Evolutionary conservation across 2,113 vertebrate species (phyloP).

Genomic region (Litocranius walleri): DNA sequence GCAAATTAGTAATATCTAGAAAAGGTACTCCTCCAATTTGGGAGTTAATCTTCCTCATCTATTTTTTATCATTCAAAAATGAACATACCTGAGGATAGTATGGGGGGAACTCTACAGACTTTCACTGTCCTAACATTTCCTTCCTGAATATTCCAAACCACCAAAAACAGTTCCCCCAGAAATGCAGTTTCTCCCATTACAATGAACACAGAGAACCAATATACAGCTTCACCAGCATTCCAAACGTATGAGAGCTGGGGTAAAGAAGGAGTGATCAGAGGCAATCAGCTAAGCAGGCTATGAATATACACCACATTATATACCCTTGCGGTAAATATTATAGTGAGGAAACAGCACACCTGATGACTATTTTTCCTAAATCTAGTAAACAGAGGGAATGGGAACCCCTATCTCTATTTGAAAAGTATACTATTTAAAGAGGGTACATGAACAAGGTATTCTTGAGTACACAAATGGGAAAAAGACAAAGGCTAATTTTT

Average conservation of each 20-base stretch:
- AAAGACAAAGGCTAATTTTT: not conserved
- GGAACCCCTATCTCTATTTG: not conserved
- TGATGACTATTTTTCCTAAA: not conserved
- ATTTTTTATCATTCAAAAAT: not conserved
- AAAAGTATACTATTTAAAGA: conserved; percentile 30
- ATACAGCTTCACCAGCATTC: not conserved
- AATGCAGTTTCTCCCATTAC: not conserved
- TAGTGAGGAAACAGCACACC: not conserved
- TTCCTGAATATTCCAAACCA: not conserved
- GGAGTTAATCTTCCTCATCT: not conserved
- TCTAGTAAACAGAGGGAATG: not conserved
- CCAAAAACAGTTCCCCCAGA: conserved; percentile 7
- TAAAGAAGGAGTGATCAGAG: not conserved
- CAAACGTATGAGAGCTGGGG: not conserved
- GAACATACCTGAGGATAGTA: not conserved
- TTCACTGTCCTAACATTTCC: not conserved
- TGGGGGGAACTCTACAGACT: not conserved
- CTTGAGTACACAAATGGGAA: not conserved
- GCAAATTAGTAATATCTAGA: conserved; percentile 10
- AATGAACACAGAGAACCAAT: not conserved
- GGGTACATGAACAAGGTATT: not conserved
- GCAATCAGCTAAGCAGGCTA: not conserved
- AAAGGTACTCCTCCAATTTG: not conserved
- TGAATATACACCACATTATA: not conserved
- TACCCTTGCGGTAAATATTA: not conserved